These are phyloP conservation scores for Geophilus truncorum DNA, from an alignment of 2,888 invertebrate genomes.

Conservation along the genomic window DNA sequence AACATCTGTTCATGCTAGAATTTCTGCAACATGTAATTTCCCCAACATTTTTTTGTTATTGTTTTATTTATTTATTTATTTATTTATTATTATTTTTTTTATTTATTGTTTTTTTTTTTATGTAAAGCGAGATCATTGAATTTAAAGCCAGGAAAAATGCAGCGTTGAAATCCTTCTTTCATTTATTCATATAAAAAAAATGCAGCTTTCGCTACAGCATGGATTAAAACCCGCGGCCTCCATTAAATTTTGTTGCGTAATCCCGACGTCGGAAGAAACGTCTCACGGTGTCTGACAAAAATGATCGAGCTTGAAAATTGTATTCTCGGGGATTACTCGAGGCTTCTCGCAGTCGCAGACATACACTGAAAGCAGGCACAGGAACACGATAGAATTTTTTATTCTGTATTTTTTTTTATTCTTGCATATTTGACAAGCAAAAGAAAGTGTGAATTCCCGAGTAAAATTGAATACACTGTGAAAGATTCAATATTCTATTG, in stretches of 20 bases:
- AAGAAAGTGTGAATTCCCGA: neutral
- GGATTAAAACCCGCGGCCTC: neutral
- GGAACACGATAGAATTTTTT: neutral
- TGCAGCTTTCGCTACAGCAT: neutral
- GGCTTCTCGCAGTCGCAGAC: neutral
- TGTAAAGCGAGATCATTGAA: neutral
- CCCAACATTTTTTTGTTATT: too few species aligned
- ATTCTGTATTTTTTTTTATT: neutral
- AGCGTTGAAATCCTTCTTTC: too few species aligned
- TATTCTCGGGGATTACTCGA: slow-evolving; percentile 5
- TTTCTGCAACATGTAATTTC: too few species aligned
- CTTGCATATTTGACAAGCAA: neutral
- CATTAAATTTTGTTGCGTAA: neutral
- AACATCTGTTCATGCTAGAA: too few species aligned
- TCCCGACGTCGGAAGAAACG: neutral
- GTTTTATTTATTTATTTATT: too few species aligned
- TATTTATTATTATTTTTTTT: too few species aligned
- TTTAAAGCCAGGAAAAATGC: neutral
- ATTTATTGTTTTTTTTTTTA: neutral
- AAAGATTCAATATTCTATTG: slow-evolving; percentile 2
- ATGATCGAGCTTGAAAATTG: slow-evolving; percentile 5
- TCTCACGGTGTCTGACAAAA: neutral
- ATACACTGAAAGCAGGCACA: neutral
- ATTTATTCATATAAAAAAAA: neutral
- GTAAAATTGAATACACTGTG: neutral